These are phyloP conservation scores for Andrena cerasifolii DNA, from an alignment of 1,140 invertebrate genomes.

Conservation along the genomic window DNA sequence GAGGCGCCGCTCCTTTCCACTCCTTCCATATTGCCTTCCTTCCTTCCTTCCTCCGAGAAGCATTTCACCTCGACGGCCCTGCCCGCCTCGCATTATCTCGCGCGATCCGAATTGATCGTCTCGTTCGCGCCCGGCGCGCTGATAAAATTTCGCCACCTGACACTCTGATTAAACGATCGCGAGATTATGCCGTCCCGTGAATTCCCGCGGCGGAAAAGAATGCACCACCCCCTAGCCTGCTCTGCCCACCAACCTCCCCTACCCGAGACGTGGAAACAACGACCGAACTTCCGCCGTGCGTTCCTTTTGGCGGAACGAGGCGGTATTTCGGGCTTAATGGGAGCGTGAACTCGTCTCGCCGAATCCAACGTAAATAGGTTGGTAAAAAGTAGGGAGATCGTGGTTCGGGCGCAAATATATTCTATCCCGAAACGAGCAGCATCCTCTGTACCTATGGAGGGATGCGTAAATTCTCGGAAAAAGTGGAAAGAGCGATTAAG, in stretches of 20 bases:
- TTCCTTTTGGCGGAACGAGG: neutral
- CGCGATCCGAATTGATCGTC: slow-evolving; percentile 51
- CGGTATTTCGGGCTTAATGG: neutral
- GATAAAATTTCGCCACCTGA: slow-evolving; percentile 57
- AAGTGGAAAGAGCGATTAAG: slow-evolving; percentile 10
- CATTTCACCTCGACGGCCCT: slow-evolving; percentile 5
- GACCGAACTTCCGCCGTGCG: no score
- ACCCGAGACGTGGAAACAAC: no score
- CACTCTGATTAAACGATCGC: slow-evolving; percentile 41
- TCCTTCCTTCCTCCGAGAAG: slow-evolving; percentile 4
- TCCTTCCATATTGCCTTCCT: slow-evolving; percentile 25
- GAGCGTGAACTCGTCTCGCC: neutral
- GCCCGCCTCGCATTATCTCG: slow-evolving; percentile 37
- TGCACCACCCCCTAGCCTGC: no score
- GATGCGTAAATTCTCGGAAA: slow-evolving; percentile 13
- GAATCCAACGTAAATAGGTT: slow-evolving; percentile 4
- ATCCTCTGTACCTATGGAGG: neutral
- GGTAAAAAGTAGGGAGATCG: neutral
- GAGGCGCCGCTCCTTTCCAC: neutral
- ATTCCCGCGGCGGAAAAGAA: slow-evolving; percentile 14
- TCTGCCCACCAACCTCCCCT: no score
- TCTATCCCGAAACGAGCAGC: neutral
- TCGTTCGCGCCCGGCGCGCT: slow-evolving; percentile 4
- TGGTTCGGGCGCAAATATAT: slow-evolving; percentile 1
- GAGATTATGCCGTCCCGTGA: slow-evolving; percentile 43